Percentiles rank a stretch among this genome's conserved stretches.
phyloP scores from a whole-genome alignment of 2,113 vertebrate genomes.

The Fulica atra region DNA sequence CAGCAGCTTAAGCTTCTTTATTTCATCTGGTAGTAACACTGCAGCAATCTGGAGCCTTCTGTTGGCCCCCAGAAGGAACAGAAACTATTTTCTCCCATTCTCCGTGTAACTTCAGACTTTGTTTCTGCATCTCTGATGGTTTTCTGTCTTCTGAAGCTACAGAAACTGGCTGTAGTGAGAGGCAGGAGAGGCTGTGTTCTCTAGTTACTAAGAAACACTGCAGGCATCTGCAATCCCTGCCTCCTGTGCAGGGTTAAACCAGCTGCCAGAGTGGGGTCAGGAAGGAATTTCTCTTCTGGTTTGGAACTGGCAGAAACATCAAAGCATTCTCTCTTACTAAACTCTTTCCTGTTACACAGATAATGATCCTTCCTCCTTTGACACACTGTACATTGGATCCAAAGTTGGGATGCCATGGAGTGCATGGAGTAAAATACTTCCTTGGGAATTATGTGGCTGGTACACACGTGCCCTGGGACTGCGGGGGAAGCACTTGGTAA shows the following conservation, averaged over 20 bases:
- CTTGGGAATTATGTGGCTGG: background rate
- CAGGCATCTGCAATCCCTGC: background rate
- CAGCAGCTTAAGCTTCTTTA: background rate
- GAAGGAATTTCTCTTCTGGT: background rate
- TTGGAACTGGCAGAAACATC: background rate
- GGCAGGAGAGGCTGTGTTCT: background rate
- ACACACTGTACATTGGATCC: background rate
- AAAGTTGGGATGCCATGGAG: background rate
- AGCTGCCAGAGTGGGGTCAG: background rate
- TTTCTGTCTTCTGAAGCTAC: background rate
- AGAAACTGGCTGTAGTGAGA: background rate
- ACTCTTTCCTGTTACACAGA: background rate
- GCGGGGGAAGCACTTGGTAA: background rate
- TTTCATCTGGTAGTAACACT: background rate
- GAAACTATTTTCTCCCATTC: background rate
- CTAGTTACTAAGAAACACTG: background rate
- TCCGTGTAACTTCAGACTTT: background rate
- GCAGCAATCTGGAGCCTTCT: background rate
- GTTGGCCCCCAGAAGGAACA: background rate
- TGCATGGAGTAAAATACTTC: background rate
- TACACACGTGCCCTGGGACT: background rate
- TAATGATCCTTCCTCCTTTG: background rate
- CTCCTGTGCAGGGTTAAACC: background rate
- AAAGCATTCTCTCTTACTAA: background rate
- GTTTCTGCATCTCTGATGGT: background rate